A percentile compares a stretch with the other conserved stretches of the same genome.
phyloP scores from a whole-genome alignment of 2,888 invertebrate species.

The Omphaloscelis lunosa region DNA sequence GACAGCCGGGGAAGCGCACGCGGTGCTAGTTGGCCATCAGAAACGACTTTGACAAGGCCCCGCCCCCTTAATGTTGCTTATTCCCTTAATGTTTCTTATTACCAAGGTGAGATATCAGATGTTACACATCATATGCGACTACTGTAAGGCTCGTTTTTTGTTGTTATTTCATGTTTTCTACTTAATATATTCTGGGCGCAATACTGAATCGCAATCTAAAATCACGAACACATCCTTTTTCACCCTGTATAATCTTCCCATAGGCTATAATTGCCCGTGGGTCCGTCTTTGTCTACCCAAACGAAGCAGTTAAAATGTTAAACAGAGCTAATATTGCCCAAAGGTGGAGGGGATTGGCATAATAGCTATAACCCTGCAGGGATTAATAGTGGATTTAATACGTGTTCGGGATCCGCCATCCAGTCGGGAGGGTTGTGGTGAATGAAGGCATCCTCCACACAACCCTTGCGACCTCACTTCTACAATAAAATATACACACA shows the following conservation, averaged over 20 bases:
- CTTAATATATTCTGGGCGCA: background rate
- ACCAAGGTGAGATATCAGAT: too few relatives aligned
- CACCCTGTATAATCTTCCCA: slow-evolving; percentile 20
- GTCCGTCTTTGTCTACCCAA: slow-evolving; percentile 35
- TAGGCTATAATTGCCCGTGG: slow-evolving; percentile 26
- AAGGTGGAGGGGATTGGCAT: slow-evolving; percentile 56
- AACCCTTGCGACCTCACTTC: slow-evolving; percentile 29
- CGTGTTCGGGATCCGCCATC: slow-evolving; percentile 53
- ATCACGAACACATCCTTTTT: slow-evolving; percentile 18
- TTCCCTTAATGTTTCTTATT: too few relatives aligned
- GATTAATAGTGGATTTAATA: slow-evolving; percentile 66
- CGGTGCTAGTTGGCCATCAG: too few relatives aligned
- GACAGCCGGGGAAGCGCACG: too few relatives aligned
- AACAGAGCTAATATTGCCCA: slow-evolving; percentile 63
- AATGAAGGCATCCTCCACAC: slow-evolving; percentile 32
- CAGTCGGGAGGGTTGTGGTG: slow-evolving; percentile 51
- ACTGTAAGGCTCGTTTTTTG: too few relatives aligned
- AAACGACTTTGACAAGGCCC: too few relatives aligned
- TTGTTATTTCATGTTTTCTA: background rate
- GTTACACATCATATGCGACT: too few relatives aligned
- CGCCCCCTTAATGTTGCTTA: too few relatives aligned
- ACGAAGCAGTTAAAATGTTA: slow-evolving; percentile 62
- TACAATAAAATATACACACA: slow-evolving; percentile 15
- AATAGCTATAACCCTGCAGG: slow-evolving; percentile 58
- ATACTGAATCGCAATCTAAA: slow-evolving; percentile 5